Base-by-base conservation (phyloP, 2,888 invertebrate species). In the Chymomyza procnemis region DNA sequence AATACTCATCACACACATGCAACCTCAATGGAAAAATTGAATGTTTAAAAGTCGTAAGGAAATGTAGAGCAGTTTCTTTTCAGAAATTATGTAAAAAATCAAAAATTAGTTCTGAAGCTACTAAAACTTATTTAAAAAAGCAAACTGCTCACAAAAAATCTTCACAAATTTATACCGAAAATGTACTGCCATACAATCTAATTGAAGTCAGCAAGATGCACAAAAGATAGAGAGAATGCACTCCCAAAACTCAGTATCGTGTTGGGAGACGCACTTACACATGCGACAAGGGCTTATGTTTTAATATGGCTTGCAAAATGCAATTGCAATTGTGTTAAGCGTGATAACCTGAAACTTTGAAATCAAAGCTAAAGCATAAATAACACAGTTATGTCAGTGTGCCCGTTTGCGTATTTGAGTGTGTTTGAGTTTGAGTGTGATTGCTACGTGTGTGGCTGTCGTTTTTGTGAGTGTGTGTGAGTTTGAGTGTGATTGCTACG, bases 311-410 rank as follows among this genome's bases (percentile, higher is more conserved):
- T 41, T 41, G 12, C 12, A 46, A 56, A 59, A 48, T 55, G 54
- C 63, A 64, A 69, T 26, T 56, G 63, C 64, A 60, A 48, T 61
- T 41, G 66, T 67, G 63, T 67, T 69, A 64, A 64, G 60, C 64
- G 61, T 18, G 57, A 46, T 41, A 62, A 61, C 58, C 19, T 41
- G 19, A 50, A 72, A 55, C 58, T 41, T 41, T 41, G 34, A 41
- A 41, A 41, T 12, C 34, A 41, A 41, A 41, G 34, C 34, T 2
- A 41, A 41, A 41, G 34, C 34, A 41, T 41, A 41, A 41, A 41
- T 41, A 41, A 41, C 12, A 41, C 12, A 41, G 12, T 41, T 41
- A 41, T 41, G 34, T 41, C 12, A 73, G n/a, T 12, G 12, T 30
- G 22, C 3, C 41, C 18, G 56, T 67, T n/a, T 66, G 19, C 56